Evolutionary conservation across 2,797 vertebrate genomes (phyloP).

Genomic region (Enteromius anoplus): DNA sequence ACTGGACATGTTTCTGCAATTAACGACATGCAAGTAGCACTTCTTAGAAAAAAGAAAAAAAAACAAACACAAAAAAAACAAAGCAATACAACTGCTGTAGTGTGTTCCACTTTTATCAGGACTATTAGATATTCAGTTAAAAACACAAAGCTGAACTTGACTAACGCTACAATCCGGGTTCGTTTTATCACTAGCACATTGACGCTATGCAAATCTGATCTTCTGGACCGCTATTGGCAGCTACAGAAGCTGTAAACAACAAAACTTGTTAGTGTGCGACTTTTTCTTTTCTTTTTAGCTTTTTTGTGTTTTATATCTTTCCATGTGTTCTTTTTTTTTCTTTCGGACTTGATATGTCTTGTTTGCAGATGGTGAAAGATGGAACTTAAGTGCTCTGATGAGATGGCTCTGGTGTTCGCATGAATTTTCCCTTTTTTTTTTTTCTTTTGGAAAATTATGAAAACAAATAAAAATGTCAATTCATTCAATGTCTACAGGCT

Average conservation of each 20-base stretch:
- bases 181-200: conserved; percentile 52
- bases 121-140: conserved; percentile 43
- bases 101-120: conserved; percentile 46
- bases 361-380: conserved; percentile 60
- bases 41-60: conserved; percentile 35
- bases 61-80: not conserved
- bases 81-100: conserved; percentile 66
- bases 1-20: conserved; percentile 50
- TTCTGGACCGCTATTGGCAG: conserved; percentile 64
- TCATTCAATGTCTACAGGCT: conserved; percentile 48
- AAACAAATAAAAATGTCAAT: conserved; percentile 76
- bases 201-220: conserved; percentile 73
- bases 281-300: conserved; percentile 48
- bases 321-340: conserved; percentile 55
- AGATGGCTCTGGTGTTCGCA: conserved; percentile 69
- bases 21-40: conserved; percentile 48
- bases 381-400: conserved; percentile 60
- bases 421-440: conserved; percentile 59
- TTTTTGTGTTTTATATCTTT: conserved; percentile 59
- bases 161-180: conserved; percentile 47
- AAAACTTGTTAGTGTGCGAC: conserved; percentile 63
- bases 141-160: conserved; percentile 57
- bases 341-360: conserved; percentile 64
- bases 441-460: conserved; percentile 67
- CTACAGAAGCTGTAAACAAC: conserved; percentile 62